Conservation (phyloP, 2,113 vertebrate species). For the Ictidomys tridecemlineatus region DNA sequence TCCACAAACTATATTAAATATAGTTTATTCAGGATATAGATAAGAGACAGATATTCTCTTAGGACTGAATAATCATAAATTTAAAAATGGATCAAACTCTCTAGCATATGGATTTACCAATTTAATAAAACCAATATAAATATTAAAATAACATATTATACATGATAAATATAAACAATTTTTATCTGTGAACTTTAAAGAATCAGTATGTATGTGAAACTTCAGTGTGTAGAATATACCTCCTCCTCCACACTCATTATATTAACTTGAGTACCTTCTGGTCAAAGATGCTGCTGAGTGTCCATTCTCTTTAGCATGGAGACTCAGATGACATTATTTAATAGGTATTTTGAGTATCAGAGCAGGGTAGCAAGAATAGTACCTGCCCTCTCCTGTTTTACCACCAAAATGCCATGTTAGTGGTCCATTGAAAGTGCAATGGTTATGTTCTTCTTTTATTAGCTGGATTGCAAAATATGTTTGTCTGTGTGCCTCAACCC, state of each 20-base stretch:
- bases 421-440: neutral
- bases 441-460: neutral
- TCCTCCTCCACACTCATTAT: neutral
- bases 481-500: neutral
- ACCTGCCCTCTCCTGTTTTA: neutral
- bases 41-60: neutral
- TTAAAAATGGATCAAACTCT: neutral
- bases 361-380: neutral
- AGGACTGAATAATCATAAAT: neutral
- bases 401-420: neutral
- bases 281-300: neutral
- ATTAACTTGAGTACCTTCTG: neutral
- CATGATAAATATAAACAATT: neutral
- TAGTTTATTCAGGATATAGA: neutral
- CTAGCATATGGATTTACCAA: neutral
- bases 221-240: neutral
- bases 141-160: neutral
- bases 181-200: neutral
- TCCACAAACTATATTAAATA: neutral
- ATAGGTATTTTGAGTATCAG: neutral
- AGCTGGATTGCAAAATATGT: neutral
- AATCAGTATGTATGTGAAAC: neutral
- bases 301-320: neutral
- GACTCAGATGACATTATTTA: neutral
- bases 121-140: constrained; percentile 21